Evolutionary conservation across 2,888 invertebrate species (phyloP), one percentile per base, ranked within the genome.

Genomic region (Ditula angustiorana): DNA sequence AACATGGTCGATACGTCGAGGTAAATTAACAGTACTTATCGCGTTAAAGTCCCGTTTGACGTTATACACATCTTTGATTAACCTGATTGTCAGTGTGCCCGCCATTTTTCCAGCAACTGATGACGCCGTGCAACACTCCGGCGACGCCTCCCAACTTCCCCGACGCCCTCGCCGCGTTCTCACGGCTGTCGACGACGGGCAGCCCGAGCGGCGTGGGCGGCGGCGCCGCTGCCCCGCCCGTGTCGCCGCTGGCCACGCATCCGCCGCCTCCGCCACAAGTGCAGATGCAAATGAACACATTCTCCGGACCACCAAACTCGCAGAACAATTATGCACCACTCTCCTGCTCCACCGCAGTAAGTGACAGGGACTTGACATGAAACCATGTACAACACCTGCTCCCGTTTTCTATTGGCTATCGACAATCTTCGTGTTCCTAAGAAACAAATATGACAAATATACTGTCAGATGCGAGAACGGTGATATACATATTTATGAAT

Each of bases 91-190:
- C 16, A 1, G 21, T 10, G 19, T 21, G 2, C 21, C 24, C 5
- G 7, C 19, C 13, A 16, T 44, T 23, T 21, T 50, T 91, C 74
- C 85, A 93, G 86, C 94, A 97, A 96, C 89, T 96, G 88, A 97
- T 97, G 94, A 97, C 98, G 56, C 98, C 98, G 19, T 97, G 98
- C 79, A 98, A 98, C 87, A 98, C 98, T 64, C 98, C 98, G 58
- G 98, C 98, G 56, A 98, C 98, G 52, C 98, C 98, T 50, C 98
- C 98, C 30, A 98, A 98, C 88, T 98, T 98, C 83, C 98, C 98
- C 2, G 98, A 98, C 82, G 96, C 98, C 24, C 92, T 98, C 69
- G 94, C 97, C 69, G 97, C 98, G 59, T 97, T 98, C 85, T 97
- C 97, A 10, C 96, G 97, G 82, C 94, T 98, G 93, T 97, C 97